Base-by-base conservation (phyloP, 2,888 invertebrate species). In the Polia nebulosa region DNA sequence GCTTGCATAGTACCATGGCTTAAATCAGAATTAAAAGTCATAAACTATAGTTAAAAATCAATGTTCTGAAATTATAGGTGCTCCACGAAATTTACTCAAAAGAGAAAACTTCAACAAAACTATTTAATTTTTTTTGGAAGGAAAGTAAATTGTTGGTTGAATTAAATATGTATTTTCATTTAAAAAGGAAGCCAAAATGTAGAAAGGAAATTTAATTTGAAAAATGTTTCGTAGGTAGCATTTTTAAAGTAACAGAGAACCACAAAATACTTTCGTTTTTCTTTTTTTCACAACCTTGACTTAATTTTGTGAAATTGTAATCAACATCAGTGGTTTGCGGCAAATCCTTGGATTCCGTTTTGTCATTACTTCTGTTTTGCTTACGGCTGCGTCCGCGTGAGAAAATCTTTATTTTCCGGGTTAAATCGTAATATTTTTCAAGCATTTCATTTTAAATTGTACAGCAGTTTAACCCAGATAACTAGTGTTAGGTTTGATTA, bases 231-330 rank as follows among this genome's bases (percentile, higher is more conserved):
- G 9, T 49, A n/a, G 49, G 27, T 20, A 3, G n/a, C 51, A 29
- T 52, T n/a, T 17, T 4, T 15, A 27, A n/a, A 29, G 6, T 6
- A 6, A n/a, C 17, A 32, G 9, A n/a, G 22, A 60, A 39, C 20
- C 13, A 29, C 39, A 62, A 13, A 61, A 22, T 8, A 9, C 6
- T 17, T 39, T 60, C 9, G 29, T n/a, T n/a, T 32, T 9, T n/a
- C 0, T 22, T 39, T 27, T 32, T 57, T 22, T 6, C 17, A 1
- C 22, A 36, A 6, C 36, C 47, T 47, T 36, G 34, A 36, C 22
- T 29, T 29, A 36, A 29, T 64, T 64, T 47, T 1, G n/a, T 22
- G 34, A 47, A 36, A 47, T 36, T 64, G 7, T 65, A 47, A 64
- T 29, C 64, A 64, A 36, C 22, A 34, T n/a, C 47, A 64, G 47